A percentile compares a stretch with the other conserved stretches of the same genome.
Conservation (phyloP, 2,888 invertebrate species). For the Dinocampus coccinellae region DNA sequence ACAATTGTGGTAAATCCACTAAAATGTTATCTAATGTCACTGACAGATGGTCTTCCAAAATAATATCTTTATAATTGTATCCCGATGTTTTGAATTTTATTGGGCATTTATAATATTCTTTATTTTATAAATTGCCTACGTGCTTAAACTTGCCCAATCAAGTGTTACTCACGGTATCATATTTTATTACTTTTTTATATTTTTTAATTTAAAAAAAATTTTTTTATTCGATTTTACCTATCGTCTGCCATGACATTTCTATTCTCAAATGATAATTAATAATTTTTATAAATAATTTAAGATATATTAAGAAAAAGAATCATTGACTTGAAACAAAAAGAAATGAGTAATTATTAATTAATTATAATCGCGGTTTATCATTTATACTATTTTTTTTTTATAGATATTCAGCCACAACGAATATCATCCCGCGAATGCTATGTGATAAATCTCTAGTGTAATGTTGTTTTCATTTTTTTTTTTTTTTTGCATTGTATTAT, state of each 20-base stretch:
- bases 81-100: background rate
- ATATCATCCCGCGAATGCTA: conserved; percentile 31
- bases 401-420: background rate
- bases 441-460: conserved; percentile 37
- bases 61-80: too few species aligned
- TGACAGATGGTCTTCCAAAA: conserved; percentile 4
- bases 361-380: background rate
- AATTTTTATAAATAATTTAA: background rate
- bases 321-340: background rate
- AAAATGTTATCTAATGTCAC: background rate
- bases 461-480: conserved; percentile 16
- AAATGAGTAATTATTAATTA: background rate
- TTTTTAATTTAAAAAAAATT: too few species aligned
- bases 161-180: background rate
- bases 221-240: conserved; percentile 1
- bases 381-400: conserved; percentile 11
- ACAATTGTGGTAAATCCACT: background rate
- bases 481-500: background rate
- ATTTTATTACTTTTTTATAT: background rate
- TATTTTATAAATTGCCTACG: background rate
- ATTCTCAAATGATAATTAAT: background rate
- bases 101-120: conserved; percentile 22
- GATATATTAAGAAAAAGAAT: background rate
- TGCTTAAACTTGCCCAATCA: conserved; percentile 15
- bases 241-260: conserved; percentile 10